phyloP scores from a whole-genome alignment of 2,113 vertebrate species.

The Zapus hudsonius region DNA sequence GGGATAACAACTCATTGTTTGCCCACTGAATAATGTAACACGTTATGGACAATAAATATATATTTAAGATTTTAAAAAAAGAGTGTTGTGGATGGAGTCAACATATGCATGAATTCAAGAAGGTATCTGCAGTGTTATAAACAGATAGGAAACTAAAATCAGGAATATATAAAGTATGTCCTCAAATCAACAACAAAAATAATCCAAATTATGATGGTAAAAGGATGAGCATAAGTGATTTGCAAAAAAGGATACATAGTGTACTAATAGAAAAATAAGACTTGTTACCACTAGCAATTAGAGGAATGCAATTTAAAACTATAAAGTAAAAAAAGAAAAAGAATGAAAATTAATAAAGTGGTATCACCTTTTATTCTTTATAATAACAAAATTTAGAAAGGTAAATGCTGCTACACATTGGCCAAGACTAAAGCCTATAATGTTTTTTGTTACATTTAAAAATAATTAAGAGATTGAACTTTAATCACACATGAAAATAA shows the following conservation, averaged over 20 bases:
- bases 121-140: background rate
- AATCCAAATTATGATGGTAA: background rate
- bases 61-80: too few relatives aligned
- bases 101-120: background rate
- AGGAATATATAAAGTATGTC: background rate
- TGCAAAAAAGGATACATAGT: background rate
- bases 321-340: background rate
- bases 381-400: background rate
- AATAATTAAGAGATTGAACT: background rate
- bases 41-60: too few relatives aligned
- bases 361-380: background rate
- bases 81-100: background rate
- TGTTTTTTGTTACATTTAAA: background rate
- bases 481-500: background rate
- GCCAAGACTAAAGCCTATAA: background rate
- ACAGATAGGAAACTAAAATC: background rate
- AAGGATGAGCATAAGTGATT: background rate
- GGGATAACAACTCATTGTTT: too few relatives aligned
- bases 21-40: too few relatives aligned
- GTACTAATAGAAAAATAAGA: background rate
- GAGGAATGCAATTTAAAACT: background rate
- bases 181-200: background rate
- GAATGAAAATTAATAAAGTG: background rate
- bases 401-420: too few relatives aligned
- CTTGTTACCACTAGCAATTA: background rate